Percentiles rank a stretch among this genome's conserved stretches.
Evolutionary conservation across 2,888 invertebrate species (phyloP).

Genomic region (Cryptocephalus moraei): DNA sequence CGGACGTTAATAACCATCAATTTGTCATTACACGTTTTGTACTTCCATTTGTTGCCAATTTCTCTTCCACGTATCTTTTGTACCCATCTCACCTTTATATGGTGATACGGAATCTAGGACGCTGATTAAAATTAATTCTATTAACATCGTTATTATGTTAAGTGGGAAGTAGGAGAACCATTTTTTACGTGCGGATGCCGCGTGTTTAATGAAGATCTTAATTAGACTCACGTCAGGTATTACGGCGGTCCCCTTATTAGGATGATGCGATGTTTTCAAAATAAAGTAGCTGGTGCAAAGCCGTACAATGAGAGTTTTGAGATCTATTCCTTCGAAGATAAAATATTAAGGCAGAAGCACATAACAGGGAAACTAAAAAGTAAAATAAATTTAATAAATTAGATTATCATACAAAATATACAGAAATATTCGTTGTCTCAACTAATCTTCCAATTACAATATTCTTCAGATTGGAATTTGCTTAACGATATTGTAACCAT

Average conservation of each 20-base stretch:
- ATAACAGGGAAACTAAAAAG: conserved; percentile 11
- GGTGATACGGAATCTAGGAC: too few species aligned
- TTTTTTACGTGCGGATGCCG: too few species aligned
- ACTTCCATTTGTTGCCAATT: too few species aligned
- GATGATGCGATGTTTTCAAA: conserved; percentile 12
- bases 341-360: conserved; percentile 17
- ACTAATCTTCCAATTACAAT: not conserved
- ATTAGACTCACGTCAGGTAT: too few species aligned
- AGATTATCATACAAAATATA: conserved; percentile 16
- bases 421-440: conserved; percentile 13
- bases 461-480: not conserved
- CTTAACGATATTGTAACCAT: not conserved
- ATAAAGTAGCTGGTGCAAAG: not conserved
- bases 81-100: too few species aligned
- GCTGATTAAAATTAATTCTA: too few species aligned
- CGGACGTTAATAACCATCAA: too few species aligned
- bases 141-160: too few species aligned
- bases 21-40: too few species aligned
- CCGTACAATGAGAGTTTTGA: conserved; percentile 17
- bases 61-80: too few species aligned
- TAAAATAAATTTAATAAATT: conserved; percentile 14
- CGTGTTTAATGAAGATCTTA: too few species aligned
- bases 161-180: too few species aligned
- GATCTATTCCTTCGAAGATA: conserved; percentile 23
- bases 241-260: not conserved